Percentiles rank a stretch among this genome's conserved stretches.
Conservation (phyloP, 2,888 invertebrate species). For the Hyposoter didymator region DNA sequence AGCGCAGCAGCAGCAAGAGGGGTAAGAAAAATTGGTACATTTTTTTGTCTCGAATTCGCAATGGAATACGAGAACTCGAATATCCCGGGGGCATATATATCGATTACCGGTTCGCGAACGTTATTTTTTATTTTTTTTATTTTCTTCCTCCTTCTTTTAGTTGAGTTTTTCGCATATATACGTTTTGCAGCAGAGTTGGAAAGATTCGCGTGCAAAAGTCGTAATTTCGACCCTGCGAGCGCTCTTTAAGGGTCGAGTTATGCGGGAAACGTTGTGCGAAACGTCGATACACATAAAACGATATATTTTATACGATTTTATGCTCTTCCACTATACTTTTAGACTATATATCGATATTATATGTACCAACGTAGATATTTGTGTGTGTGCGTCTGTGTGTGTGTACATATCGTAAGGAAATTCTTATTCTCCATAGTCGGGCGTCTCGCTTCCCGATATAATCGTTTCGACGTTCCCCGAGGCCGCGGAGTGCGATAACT, state of each 20-base stretch:
- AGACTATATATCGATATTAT: slow-evolving; percentile 21
- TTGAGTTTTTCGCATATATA: slow-evolving; percentile 4
- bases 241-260: slow-evolving; percentile 49
- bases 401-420: slow-evolving; percentile 38
- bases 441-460: slow-evolving; percentile 52
- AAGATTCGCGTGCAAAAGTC: slow-evolving; percentile 49
- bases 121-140: slow-evolving; percentile 2
- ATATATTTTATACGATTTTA: slow-evolving; percentile 66
- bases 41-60: slow-evolving; percentile 15
- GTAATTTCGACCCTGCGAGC: slow-evolving; percentile 58
- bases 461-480: slow-evolving; percentile 58
- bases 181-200: background rate
- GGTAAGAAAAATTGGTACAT: background rate
- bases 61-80: slow-evolving; percentile 48
- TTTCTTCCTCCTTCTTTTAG: background rate
- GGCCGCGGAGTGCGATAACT: slow-evolving; percentile 57
- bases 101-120: slow-evolving; percentile 46
- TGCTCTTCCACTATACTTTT: slow-evolving; percentile 26
- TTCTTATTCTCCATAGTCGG: slow-evolving; percentile 46
- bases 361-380: background rate
- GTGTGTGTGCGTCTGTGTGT: background rate
- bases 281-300: slow-evolving; percentile 62
- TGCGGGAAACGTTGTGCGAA: slow-evolving; percentile 55
- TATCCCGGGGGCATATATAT: slow-evolving; percentile 18
- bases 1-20: background rate